phyloP scores from a whole-genome alignment of 2,888 invertebrate species.

The Periphyllus acericola region DNA sequence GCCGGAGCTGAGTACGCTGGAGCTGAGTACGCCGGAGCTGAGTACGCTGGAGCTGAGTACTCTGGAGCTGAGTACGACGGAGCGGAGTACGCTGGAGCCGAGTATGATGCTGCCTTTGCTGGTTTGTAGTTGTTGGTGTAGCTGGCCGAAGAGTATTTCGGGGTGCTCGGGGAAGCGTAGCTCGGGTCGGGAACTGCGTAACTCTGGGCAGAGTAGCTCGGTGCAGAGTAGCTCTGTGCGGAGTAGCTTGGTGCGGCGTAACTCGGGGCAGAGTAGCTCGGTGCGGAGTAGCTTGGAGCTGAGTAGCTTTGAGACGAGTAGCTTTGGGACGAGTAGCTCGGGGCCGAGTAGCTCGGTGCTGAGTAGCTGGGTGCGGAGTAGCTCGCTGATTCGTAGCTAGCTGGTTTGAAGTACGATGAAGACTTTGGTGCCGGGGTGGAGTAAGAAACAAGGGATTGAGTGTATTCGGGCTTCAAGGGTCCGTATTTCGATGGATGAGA shows the following conservation, averaged over 20 bases:
- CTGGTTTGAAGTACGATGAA: slow-evolving; percentile 41
- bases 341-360: slow-evolving; percentile 10
- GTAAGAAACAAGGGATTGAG: slow-evolving; percentile 13
- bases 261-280: slow-evolving; percentile 5
- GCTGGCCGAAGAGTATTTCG: slow-evolving; percentile 44
- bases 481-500: slow-evolving; percentile 50
- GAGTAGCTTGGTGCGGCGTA: neutral
- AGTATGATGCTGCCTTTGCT: slow-evolving; percentile 24
- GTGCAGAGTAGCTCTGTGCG: neutral
- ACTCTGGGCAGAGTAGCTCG: slow-evolving; percentile 46
- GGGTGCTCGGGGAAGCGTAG: slow-evolving; percentile 44
- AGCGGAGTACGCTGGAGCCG: too few species aligned
- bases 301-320: slow-evolving; percentile 17
- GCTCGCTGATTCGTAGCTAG: neutral
- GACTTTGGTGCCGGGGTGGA: neutral
- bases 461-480: slow-evolving; percentile 44
- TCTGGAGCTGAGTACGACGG: slow-evolving; percentile 57
- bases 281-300: neutral
- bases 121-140: slow-evolving; percentile 44
- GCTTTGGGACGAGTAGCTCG: neutral
- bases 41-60: too few species aligned
- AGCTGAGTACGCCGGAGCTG: too few species aligned
- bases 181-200: slow-evolving; percentile 55
- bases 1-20: slow-evolving; percentile 58
- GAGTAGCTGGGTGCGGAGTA: slow-evolving; percentile 19